phyloP scores from a whole-genome alignment of 2,888 invertebrate species.

The Blomia tropicalis region DNA sequence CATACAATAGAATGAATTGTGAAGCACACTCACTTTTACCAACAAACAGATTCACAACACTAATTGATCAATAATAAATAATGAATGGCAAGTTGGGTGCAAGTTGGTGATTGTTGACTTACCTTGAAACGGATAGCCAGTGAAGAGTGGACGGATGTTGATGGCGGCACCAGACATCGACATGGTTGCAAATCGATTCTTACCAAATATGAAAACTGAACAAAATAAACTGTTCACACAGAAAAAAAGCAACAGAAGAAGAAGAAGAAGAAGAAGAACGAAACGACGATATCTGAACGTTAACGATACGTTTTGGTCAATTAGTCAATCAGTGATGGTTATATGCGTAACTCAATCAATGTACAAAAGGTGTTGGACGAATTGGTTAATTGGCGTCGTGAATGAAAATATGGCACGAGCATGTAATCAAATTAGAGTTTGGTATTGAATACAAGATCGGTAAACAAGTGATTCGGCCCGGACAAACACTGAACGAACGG shows the following conservation, averaged over 20 bases:
- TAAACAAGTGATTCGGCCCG: neutral
- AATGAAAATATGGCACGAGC: neutral
- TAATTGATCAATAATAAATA: neutral
- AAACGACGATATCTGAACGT: no score
- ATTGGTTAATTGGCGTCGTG: neutral
- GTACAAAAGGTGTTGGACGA: neutral
- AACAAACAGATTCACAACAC: neutral
- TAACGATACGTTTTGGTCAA: no score
- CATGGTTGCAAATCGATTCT: no score
- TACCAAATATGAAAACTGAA: no score
- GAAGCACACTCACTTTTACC: neutral
- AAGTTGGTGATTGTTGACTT: no score
- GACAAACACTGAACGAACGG: neutral
- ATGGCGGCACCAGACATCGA: neutral
- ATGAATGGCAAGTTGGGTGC: neutral
- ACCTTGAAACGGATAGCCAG: slow-evolving; percentile 16
- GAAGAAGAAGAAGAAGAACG: no score
- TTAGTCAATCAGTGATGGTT: no score
- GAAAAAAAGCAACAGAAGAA: neutral
- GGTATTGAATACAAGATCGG: neutral
- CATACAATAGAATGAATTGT: no score
- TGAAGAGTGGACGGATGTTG: neutral
- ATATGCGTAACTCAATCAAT: no score
- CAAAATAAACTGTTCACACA: no score
- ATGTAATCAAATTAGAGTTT: slow-evolving; percentile 2